Evolutionary conservation across 2,113 vertebrate species (phyloP).

Genomic region (Carassius auratus): DNA sequence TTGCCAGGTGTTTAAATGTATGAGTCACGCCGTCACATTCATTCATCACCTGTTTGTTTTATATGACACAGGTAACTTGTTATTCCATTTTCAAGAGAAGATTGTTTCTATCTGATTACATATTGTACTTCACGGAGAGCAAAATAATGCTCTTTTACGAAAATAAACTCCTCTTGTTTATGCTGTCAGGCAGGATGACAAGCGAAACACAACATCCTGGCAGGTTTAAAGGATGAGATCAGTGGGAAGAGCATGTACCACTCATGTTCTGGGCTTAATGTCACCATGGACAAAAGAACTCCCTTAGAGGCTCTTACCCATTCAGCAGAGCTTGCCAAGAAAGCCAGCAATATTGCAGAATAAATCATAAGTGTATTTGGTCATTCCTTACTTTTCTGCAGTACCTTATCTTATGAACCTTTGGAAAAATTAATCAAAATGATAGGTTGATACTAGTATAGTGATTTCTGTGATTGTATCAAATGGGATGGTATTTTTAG

Average conservation of each 20-base stretch:
- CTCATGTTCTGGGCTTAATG: slow-evolving; percentile 36
- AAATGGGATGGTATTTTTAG: neutral
- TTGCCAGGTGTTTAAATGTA: neutral
- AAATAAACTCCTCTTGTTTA: slow-evolving; percentile 25
- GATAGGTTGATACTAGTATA: neutral
- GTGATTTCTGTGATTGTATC: neutral
- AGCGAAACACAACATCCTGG: slow-evolving; percentile 6
- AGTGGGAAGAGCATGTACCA: slow-evolving; percentile 30
- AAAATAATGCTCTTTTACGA: slow-evolving; percentile 26
- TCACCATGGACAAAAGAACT: slow-evolving; percentile 26
- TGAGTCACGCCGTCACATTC: neutral
- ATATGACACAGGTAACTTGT: neutral
- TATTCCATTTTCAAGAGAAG: neutral
- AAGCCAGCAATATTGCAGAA: neutral
- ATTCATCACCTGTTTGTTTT: neutral
- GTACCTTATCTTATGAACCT: neutral
- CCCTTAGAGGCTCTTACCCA: slow-evolving; percentile 6
- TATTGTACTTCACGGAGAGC: slow-evolving; percentile 20
- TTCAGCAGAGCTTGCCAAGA: neutral
- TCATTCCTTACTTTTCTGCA: neutral
- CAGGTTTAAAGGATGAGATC: slow-evolving; percentile 27
- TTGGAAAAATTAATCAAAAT: neutral
- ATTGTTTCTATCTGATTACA: neutral
- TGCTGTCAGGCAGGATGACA: slow-evolving; percentile 18
- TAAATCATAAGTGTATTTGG: neutral